Conservation (phyloP, 2,888 invertebrate species). For the Stenotaenia linearis region DNA sequence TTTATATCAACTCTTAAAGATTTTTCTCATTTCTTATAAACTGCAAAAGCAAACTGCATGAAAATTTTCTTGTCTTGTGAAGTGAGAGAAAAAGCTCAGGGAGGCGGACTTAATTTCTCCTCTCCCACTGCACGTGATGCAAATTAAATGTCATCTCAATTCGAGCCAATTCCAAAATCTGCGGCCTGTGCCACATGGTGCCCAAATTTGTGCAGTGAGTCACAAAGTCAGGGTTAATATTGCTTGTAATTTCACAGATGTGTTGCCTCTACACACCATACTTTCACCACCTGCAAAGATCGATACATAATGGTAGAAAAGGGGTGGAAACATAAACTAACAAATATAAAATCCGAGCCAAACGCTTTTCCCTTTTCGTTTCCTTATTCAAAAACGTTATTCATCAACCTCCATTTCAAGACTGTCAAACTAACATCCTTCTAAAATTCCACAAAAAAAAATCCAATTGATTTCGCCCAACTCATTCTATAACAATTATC, state of each 20-base stretch:
- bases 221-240: conserved; percentile 33
- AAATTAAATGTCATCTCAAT: conserved; percentile 33
- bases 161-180: conserved; percentile 10
- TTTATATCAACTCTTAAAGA: not conserved
- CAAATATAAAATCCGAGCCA: not conserved
- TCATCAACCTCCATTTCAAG: no score
- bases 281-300: conserved; percentile 28
- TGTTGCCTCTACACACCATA: not conserved
- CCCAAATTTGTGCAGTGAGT: conserved; percentile 32
- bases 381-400: no score
- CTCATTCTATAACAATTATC: not conserved
- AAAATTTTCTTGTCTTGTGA: not conserved
- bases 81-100: conserved; percentile 4
- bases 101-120: conserved; percentile 1
- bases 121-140: conserved; percentile 27
- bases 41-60: not conserved
- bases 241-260: conserved; percentile 33
- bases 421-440: not conserved
- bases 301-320: conserved; percentile 15
- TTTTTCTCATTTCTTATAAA: conserved; percentile 1
- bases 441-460: not conserved
- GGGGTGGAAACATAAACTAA: not conserved
- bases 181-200: not conserved
- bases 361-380: not conserved
- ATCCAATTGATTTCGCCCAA: not conserved